Evolutionary conservation across 2,113 vertebrate species (phyloP), one percentile per base, ranked within the genome.

Genomic region (Junco hyemalis): DNA sequence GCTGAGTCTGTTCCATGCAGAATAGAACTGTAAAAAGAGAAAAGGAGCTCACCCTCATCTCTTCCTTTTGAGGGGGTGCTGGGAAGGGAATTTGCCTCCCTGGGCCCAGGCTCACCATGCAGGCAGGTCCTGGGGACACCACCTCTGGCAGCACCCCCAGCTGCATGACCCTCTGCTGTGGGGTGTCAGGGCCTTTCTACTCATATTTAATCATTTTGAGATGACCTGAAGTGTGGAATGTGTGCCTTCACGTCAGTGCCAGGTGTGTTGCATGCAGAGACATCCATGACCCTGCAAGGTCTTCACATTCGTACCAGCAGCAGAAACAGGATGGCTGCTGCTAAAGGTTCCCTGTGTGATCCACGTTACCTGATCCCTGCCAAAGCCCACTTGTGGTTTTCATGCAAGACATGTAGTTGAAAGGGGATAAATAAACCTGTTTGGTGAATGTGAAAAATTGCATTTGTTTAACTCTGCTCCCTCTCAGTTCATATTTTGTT

Each of bases 231-330:
- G 26, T 14, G 36, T 35, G 53, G 71, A 25, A 45, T 65, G n/a
- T 54, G 11, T 81, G 25, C 45, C 56, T 61, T 93, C 70, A 51
- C 2, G 0, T 3, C 1, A 66, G 21, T 8, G 25, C 56, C 31
- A 35, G 40, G 53, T 0, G 0, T 0, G 0, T 19, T 84, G 73
- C 47, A 50, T 11, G 2, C 0, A 0, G 60, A 80, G 63, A 44
- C 0, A 0, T 33, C 33, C 2, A 0, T 74, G 88, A 71, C 20
- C 31, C 9, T 6, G 26, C 38, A 13, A 47, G 33, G 33, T 59
- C 51, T 45, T 44, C 35, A 42, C 79, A 38, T 24, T 87, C 50
- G 33, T 70, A 45, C 47, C 72, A 59, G n/a, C 20, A 65, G 36
- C 38, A 95, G 90, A 90, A 90, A 40, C 80, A 92, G 66, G 77